Evolutionary conservation across 2,888 invertebrate species (phyloP), one percentile per base, ranked within the genome.

Genomic region (Cinara cedri): DNA sequence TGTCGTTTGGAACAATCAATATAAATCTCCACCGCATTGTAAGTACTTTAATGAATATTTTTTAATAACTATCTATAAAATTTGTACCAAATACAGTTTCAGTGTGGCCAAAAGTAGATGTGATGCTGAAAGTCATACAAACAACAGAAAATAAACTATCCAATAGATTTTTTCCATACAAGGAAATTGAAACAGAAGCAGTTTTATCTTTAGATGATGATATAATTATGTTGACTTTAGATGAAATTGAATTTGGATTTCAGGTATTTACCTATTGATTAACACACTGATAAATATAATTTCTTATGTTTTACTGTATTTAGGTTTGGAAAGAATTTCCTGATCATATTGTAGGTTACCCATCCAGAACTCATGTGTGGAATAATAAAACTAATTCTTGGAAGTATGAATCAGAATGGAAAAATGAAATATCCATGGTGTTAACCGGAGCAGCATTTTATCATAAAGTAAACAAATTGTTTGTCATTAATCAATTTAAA

Each of bases 381-480:
- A 95, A 97, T 85, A 97, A 97, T 86, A 87, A 87, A 8, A 95
- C 95, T 0, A 87, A 88, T 83, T 90, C 91, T 81, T 98, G 96
- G 96, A 92, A 91, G 83, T 98, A 98, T 85, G 96, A 97, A 87
- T 97, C 96, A 42, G 97, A 98, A 87, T 98, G 97, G 97, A 96
- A 95, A 57, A 97, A 97, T 86, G 92, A 95, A 86, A 93, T 95
- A 83, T 97, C 97, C 0, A 97, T 98, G 96, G 97, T 92, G 65
- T 87, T 98, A 44, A 98, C 98, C 0, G 98, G 97, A 1, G 97
- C 97, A 16, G 97, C 97, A 72, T 98, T 97, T 87, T 93, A 97
- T 86, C 97, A 98, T 86, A 97, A 97, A 87, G 90, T 92, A 85
- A 81, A n/a, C n/a, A n/a, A 46, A 72, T 57, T 0, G 57, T 10